Evolutionary conservation across 2,888 invertebrate species (phyloP).

Genomic region (Pammene fasciana): DNA sequence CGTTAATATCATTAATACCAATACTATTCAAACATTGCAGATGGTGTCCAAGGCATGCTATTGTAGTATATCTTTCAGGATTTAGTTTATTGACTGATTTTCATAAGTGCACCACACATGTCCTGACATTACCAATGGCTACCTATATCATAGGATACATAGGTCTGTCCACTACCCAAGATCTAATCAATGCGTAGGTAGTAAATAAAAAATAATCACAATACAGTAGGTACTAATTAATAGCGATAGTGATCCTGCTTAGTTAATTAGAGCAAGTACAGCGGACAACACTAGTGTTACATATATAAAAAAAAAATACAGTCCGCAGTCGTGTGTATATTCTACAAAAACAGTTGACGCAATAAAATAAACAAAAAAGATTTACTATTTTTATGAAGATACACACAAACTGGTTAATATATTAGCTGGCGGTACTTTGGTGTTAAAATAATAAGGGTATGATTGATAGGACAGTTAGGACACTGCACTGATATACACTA

Average conservation of each 20-base stretch:
- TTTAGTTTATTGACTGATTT: conserved; percentile 4
- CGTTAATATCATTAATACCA: conserved; percentile 16
- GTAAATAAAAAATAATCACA: background rate
- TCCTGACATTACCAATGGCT: background rate
- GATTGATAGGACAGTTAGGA: too few species aligned
- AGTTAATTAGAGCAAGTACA: background rate
- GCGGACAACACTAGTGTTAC: conserved; percentile 2
- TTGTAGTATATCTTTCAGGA: background rate
- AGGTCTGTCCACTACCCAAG: background rate
- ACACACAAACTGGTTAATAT: conserved; percentile 11
- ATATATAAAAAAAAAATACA: background rate
- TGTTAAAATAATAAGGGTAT: too few species aligned
- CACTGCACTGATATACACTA: too few species aligned
- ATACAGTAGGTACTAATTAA: too few species aligned
- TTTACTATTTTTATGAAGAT: background rate
- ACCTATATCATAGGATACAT: background rate
- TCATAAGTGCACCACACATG: background rate
- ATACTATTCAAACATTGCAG: conserved; percentile 18
- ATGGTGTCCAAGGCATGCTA: conserved; percentile 9
- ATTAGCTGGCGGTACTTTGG: background rate
- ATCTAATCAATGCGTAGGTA: background rate
- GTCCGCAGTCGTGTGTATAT: conserved; percentile 5
- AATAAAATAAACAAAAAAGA: background rate
- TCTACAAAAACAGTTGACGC: conserved; percentile 4
- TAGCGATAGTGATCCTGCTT: too few species aligned